Base-by-base conservation (phyloP, 1,140 invertebrate species). In the Chelonus insularis region DNA sequence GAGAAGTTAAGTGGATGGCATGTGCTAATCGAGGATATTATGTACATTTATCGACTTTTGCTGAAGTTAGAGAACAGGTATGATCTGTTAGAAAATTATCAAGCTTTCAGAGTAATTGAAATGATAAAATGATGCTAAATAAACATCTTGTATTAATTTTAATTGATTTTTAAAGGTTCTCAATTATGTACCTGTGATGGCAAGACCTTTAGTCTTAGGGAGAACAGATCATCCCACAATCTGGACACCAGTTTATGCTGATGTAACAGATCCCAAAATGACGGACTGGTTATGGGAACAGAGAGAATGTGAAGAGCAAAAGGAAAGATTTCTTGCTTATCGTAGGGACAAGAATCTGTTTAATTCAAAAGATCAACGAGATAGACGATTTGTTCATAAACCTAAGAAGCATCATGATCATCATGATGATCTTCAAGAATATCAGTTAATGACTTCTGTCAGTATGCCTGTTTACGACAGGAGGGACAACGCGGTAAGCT, bases 1-100 rank as follows among this genome's bases (percentile, higher is more conserved):
- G 87, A 68, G 86, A 97, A 72, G 91, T 98, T 64, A 91, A 93
- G 73, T 97, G 93, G 92, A 99, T 99, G 91, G 96, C 97, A 39
- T 99, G 97, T 81, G 89, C 89, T 2, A 98, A 99, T 82, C 76
- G 85, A 86, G 95, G 96, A 3, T 97, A 93, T 80, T 98, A 93
- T 81, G 94, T 95, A 29, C 95, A 98, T 75, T 88, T 99, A 34
- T 93, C 93, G 52, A 94, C 93, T 20, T 81, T 94, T 65, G 91
- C 94, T 9, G 96, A 98, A 84, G 94, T 98, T 8, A 86, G 94
- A 37, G 96, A 98, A 80, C 90, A 96, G 83, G 78, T 82, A 58
- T n/a, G n/a, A n/a, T n/a, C n/a, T n/a, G n/a, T n/a, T n/a, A n/a
- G n/a, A n/a, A n/a, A n/a, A n/a, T n/a, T n/a, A n/a, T n/a, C n/a